phyloP scores from a whole-genome alignment of 2,797 vertebrate genomes.

The Staurois parvus region DNA sequence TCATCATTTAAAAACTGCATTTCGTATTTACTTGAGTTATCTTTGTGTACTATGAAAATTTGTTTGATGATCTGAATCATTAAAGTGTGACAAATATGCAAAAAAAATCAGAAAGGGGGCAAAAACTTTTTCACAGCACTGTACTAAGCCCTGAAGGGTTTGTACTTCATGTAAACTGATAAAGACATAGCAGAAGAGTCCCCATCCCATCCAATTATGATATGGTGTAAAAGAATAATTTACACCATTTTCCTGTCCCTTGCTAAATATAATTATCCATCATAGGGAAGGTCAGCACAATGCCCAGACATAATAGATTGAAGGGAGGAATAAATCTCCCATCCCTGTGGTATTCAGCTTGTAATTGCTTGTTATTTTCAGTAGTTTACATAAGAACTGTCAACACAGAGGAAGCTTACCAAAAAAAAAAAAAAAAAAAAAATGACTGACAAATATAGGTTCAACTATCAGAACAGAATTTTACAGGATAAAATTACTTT shows the following conservation, averaged over 20 bases:
- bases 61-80: no score
- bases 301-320: not conserved
- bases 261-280: not conserved
- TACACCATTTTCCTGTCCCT: not conserved
- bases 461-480: not conserved
- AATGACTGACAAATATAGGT: not conserved
- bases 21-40: no score
- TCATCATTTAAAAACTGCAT: no score
- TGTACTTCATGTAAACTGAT: no score
- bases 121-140: no score
- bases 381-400: not conserved
- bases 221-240: not conserved
- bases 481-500: not conserved
- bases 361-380: constrained; percentile 30
- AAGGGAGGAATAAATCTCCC: not conserved
- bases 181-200: not conserved
- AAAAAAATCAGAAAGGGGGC: no score
- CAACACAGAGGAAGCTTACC: not conserved
- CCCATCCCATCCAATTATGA: not conserved
- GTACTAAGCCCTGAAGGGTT: no score
- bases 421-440: not conserved
- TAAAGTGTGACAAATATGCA: no score
- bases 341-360: not conserved
- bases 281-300: not conserved
- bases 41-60: no score